Conservation (phyloP, 2,797 vertebrate genomes). For the Phoebastria nigripes region DNA sequence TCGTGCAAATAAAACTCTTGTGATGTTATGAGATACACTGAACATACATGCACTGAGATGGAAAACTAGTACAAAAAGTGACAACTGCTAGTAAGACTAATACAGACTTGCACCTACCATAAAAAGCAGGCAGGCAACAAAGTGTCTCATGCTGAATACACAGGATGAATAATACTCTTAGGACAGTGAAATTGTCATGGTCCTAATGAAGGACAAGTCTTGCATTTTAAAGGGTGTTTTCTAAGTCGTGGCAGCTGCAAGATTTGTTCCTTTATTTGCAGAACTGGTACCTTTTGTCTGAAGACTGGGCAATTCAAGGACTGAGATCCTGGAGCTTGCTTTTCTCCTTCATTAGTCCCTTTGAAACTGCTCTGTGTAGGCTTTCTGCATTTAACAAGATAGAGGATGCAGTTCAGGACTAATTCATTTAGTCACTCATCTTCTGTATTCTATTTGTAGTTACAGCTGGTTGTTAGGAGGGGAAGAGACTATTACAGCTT, state of each 20-base stretch:
- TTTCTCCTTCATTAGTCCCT: constrained; percentile 44
- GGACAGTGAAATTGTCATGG: background rate
- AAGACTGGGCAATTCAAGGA: background rate
- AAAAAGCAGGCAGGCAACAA: background rate
- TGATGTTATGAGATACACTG: background rate
- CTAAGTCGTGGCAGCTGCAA: background rate
- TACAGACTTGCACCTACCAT: background rate
- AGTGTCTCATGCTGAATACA: background rate
- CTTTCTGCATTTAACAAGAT: constrained; percentile 40
- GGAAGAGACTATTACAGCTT: background rate
- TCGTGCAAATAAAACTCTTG: background rate
- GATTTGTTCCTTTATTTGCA: background rate
- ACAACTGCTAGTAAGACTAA: background rate
- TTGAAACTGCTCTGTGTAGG: constrained; percentile 29
- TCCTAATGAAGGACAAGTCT: background rate
- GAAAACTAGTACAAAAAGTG: background rate
- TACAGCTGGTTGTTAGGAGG: constrained; percentile 5
- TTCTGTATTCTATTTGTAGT: constrained; percentile 48
- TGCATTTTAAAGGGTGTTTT: background rate
- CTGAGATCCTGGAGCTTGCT: background rate
- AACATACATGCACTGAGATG: background rate
- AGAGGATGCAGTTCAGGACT: constrained; percentile 15
- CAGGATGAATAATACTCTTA: background rate
- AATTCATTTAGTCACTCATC: constrained; percentile 37
- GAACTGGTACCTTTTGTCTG: background rate